Evolutionary conservation across 2,888 invertebrate species (phyloP).

Genomic region (Ophraella communa): DNA sequence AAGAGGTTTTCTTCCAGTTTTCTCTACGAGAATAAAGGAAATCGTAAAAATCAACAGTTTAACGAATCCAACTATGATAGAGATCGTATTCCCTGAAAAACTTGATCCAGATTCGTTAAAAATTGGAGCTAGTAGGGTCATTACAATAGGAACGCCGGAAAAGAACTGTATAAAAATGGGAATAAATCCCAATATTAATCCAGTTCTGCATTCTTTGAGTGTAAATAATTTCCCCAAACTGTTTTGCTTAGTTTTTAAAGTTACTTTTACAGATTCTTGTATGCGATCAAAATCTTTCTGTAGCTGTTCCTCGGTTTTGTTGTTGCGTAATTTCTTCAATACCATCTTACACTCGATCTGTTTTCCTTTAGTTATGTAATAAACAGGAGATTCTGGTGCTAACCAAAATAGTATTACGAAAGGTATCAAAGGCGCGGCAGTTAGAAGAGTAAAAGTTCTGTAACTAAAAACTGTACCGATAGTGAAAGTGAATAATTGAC

Average conservation of each 20-base stretch:
- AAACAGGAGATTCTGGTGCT: constrained; percentile 38
- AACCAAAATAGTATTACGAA: constrained; percentile 33
- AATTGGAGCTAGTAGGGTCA: background rate
- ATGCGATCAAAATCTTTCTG: background rate
- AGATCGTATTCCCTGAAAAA: background rate
- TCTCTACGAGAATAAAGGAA: constrained; percentile 6
- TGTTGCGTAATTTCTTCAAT: constrained; percentile 26
- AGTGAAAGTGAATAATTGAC: background rate
- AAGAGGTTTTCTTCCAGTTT: constrained; percentile 11
- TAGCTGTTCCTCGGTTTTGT: constrained; percentile 6
- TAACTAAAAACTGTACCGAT: background rate
- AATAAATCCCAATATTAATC: background rate
- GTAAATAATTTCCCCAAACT: background rate
- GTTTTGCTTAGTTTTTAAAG: background rate
- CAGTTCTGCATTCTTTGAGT: background rate
- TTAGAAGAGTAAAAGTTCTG: background rate
- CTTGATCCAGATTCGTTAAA: background rate
- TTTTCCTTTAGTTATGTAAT: constrained; percentile 29
- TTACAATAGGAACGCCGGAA: background rate
- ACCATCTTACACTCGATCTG: constrained; percentile 25
- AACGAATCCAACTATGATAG: background rate
- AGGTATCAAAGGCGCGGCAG: constrained; percentile 24
- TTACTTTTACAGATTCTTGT: background rate
- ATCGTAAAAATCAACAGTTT: background rate
- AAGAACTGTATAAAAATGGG: background rate